Evolutionary conservation across 2,888 invertebrate genomes (phyloP).

Genomic region (Cataglyphis altisquamis): DNA sequence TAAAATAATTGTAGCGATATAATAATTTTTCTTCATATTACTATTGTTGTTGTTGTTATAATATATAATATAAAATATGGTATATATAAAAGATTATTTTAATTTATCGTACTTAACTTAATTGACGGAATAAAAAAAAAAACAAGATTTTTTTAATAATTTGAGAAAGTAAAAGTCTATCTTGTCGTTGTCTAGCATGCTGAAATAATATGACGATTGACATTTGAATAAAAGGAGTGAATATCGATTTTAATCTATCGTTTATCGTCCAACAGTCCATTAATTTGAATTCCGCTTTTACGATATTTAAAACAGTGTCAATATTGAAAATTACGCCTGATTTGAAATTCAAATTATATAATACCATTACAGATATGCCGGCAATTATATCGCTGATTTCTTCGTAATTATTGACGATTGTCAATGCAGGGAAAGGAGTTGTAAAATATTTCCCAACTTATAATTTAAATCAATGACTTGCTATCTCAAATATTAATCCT

Average conservation of each 20-base stretch:
- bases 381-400: conserved; percentile 19
- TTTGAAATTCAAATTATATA: conserved; percentile 40
- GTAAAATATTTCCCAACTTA: conserved; percentile 5
- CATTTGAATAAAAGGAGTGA: background rate
- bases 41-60: background rate
- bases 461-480: conserved; percentile 10
- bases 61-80: background rate
- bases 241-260: conserved; percentile 33
- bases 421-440: background rate
- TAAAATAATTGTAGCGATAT: background rate
- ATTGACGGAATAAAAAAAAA: background rate
- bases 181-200: background rate
- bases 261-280: conserved; percentile 25
- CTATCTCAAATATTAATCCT: conserved; percentile 9
- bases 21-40: background rate
- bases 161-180: background rate
- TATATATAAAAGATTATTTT: background rate
- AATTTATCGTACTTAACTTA: conserved; percentile 11
- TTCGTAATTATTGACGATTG: conserved; percentile 9
- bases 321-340: conserved; percentile 35
- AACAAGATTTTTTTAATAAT: background rate
- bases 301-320: conserved; percentile 40
- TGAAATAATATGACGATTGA: conserved; percentile 19
- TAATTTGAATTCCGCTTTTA: conserved; percentile 17
- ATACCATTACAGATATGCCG: background rate